Evolutionary conservation across 2,888 invertebrate species (phyloP).

Genomic region (Sympetrum striolatum): DNA sequence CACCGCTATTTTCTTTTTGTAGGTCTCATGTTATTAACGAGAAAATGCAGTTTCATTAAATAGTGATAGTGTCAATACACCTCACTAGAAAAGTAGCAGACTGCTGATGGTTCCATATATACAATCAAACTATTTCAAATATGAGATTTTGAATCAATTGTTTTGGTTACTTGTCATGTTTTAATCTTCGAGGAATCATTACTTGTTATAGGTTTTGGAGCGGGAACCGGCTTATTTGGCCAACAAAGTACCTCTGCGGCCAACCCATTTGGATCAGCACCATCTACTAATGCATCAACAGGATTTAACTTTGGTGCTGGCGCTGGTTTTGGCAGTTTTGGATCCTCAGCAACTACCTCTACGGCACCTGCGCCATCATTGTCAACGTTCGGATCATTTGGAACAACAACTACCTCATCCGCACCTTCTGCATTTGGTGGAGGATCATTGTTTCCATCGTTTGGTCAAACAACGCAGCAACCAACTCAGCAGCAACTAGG

Average conservation of each 20-base stretch:
- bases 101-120: too few species aligned
- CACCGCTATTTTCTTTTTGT: neutral
- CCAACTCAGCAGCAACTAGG: neutral
- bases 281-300: slow-evolving; percentile 29
- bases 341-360: slow-evolving; percentile 53
- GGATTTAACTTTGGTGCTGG: slow-evolving; percentile 46
- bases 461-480: slow-evolving; percentile 3
- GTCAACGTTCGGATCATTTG: slow-evolving; percentile 53
- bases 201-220: slow-evolving; percentile 28
- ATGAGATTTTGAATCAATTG: too few species aligned
- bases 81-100: too few species aligned
- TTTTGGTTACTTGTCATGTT: too few species aligned
- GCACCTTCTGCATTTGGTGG: slow-evolving; percentile 52
- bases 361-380: slow-evolving; percentile 48
- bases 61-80: neutral
- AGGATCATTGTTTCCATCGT: slow-evolving; percentile 55
- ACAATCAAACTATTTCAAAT: too few species aligned
- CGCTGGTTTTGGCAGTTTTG: slow-evolving; percentile 54
- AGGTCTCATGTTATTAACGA: neutral
- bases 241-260: neutral
- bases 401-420: slow-evolving; percentile 60
- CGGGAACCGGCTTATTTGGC: slow-evolving; percentile 50
- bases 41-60: neutral
- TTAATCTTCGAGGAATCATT: too few species aligned
- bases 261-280: neutral